phyloP scores from a whole-genome alignment of 1,140 invertebrate genomes.

The Tetraneura akinire region DNA sequence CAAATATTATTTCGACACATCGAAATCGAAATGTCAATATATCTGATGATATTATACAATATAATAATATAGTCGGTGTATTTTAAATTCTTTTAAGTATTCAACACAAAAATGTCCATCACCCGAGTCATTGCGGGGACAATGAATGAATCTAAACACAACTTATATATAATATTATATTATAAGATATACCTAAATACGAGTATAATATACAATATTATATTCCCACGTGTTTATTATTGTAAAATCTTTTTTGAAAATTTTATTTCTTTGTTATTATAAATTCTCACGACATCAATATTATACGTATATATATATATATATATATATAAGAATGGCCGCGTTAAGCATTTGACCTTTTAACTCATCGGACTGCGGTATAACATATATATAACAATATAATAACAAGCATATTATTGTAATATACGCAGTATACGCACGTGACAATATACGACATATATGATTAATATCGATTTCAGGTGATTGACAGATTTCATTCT shows the following conservation, averaged over 20 bases:
- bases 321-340: not conserved
- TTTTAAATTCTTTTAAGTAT: not conserved
- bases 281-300: not conserved
- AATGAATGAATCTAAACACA: not conserved
- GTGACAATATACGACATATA: not conserved
- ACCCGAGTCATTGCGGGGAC: not conserved
- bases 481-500: conserved; percentile 19
- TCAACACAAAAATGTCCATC: not conserved
- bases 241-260: not conserved
- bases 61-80: not conserved
- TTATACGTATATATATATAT: too few species aligned
- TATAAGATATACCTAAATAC: too few species aligned
- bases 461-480: conserved; percentile 30
- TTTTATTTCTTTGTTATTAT: not conserved
- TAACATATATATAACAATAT: not conserved
- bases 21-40: conserved; percentile 16
- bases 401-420: not conserved
- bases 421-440: not conserved
- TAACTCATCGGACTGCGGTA: too few species aligned
- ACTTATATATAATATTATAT: not conserved
- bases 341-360: not conserved
- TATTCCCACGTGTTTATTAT: not conserved
- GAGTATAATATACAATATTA: too few species aligned
- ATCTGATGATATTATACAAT: not conserved
- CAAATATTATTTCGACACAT: not conserved